Conservation (phyloP, 37 sponge, comb jelly and placozoan genomes). For the Spongia lamella region DNA sequence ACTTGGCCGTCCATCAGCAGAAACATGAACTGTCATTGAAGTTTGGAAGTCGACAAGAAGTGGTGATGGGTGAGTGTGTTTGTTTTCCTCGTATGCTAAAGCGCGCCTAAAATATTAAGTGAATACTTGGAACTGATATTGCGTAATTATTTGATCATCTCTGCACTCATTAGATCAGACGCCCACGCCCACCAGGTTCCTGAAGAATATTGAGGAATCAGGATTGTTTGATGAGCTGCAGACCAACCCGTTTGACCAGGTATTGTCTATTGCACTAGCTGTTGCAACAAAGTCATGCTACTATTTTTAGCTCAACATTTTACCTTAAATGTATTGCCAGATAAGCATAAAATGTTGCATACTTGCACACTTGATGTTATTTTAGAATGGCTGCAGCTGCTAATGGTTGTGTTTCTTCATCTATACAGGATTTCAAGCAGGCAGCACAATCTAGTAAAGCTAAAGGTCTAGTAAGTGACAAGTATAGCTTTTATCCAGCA, state of each 20-base stretch:
- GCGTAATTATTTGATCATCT: background rate
- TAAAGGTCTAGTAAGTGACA: too few relatives aligned
- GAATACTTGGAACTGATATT: background rate
- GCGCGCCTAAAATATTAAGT: background rate
- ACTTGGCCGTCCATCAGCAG: conserved; percentile 61
- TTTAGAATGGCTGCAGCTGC: background rate
- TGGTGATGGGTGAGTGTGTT: conserved; percentile 21
- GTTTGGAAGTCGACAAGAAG: conserved; percentile 28
- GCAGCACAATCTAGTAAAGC: background rate
- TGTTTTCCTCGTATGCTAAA: background rate
- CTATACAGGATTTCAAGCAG: conserved; percentile 21
- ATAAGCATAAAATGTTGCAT: background rate
- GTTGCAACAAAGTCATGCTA: too few relatives aligned
- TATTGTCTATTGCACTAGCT: too few relatives aligned
- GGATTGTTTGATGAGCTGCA: conserved; percentile 86
- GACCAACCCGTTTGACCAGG: conserved; percentile 85
- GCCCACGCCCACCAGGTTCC: conserved; percentile 91
- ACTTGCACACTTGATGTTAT: background rate
- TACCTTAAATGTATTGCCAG: too few relatives aligned
- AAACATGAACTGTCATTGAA: conserved; percentile 76
- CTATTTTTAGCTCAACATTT: background rate
- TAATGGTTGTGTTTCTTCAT: background rate
- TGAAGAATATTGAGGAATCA: conserved; percentile 66
- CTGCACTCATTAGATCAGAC: conserved; percentile 71
- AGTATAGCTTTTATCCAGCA: too few relatives aligned